These are phyloP conservation scores for Ypsolopha sequella DNA, from an alignment of 2,888 invertebrate genomes.

Conservation along the genomic window DNA sequence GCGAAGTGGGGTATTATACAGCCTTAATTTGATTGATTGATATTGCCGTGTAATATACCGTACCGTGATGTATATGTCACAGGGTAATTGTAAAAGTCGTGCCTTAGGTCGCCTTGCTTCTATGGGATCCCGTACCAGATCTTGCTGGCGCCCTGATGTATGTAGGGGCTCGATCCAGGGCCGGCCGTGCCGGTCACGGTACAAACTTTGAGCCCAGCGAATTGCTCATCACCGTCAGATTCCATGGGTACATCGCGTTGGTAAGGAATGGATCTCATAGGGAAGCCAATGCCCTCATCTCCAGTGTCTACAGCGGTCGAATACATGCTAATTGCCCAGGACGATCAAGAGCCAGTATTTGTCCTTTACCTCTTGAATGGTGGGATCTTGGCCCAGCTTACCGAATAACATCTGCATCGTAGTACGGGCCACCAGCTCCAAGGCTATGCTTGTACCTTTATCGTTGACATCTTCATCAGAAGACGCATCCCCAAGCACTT, in stretches of 20 bases:
- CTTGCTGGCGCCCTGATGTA: conserved; percentile 90
- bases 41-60: too few species aligned
- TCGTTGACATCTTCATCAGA: conserved; percentile 51
- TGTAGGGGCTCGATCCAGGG: conserved; percentile 94
- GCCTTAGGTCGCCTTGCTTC: too few species aligned
- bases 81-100: too few species aligned
- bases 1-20: too few species aligned
- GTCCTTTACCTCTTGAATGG: conserved; percentile 70
- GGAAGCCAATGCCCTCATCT: conserved; percentile 87
- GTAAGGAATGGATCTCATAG: conserved; percentile 77
- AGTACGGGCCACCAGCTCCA: conserved; percentile 43
- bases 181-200: conserved; percentile 91
- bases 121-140: too few species aligned
- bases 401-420: conserved; percentile 12
- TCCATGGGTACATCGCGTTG: conserved; percentile 90
- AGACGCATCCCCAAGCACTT: conserved; percentile 26
- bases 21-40: too few species aligned
- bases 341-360: conserved; percentile 88
- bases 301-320: conserved; percentile 94
- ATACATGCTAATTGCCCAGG: conserved; percentile 80
- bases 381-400: background rate
- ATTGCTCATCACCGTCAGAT: conserved; percentile 84
- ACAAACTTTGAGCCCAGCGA: conserved; percentile 93
- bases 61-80: too few species aligned
- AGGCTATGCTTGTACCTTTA: conserved; percentile 19